These are phyloP conservation scores for Eupithecia vulgata DNA, from an alignment of 2,888 invertebrate species.

Conservation along the genomic window DNA sequence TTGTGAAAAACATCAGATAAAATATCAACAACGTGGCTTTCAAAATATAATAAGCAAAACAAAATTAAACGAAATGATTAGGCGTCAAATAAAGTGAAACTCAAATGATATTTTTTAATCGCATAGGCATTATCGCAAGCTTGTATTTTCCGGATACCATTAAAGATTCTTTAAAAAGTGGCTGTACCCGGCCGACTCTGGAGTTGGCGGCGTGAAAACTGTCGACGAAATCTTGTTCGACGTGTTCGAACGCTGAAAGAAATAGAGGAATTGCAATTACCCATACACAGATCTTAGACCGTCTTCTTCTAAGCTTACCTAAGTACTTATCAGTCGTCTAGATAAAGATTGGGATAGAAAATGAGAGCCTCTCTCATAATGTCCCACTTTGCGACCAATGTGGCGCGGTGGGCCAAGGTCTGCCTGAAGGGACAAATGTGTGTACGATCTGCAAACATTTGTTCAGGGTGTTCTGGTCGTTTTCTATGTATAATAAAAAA, in stretches of 20 bases:
- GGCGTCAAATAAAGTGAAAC: background rate
- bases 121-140: constrained; percentile 1
- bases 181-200: constrained; percentile 78
- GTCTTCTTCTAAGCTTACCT: background rate
- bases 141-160: constrained; percentile 59
- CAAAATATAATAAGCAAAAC: background rate
- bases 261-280: constrained; percentile 12
- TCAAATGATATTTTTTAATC: background rate
- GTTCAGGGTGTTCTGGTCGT: too few species aligned
- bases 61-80: background rate
- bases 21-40: background rate
- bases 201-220: constrained; percentile 76
- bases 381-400: too few species aligned
- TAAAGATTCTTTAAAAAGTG: constrained; percentile 79
- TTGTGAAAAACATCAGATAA: background rate
- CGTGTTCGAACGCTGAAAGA: constrained; percentile 72
- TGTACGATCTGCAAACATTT: too few species aligned
- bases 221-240: constrained; percentile 78
- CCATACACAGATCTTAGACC: background rate
- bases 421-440: too few species aligned
- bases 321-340: background rate
- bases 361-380: background rate
- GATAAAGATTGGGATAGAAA: background rate
- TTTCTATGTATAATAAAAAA: too few species aligned
- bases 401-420: too few species aligned